Evolutionary conservation across 2,113 vertebrate genomes (phyloP).

Genomic region (Corythoichthys intestinalis): DNA sequence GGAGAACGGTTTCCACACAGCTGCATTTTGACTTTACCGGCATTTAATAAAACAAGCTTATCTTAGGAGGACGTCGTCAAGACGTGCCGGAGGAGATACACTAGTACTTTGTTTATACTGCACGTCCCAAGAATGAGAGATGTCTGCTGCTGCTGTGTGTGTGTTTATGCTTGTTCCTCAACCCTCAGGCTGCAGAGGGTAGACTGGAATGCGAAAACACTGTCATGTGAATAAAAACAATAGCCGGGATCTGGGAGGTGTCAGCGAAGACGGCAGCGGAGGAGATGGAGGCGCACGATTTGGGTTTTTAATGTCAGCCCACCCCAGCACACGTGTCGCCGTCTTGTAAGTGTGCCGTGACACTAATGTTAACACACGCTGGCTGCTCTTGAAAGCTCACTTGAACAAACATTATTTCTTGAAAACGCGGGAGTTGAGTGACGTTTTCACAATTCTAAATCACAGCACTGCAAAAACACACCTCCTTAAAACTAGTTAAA

Average conservation of each 20-base stretch:
- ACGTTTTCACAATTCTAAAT: too few species aligned
- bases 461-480: too few species aligned
- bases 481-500: too few species aligned
- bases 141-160: conserved; percentile 15
- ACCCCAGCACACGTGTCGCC: conserved; percentile 11
- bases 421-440: too few species aligned
- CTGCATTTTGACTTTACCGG: conserved; percentile 28
- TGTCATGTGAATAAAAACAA: conserved; percentile 40
- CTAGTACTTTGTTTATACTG: conserved; percentile 33
- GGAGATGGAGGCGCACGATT: conserved; percentile 24
- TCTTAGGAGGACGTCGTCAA: conserved; percentile 38
- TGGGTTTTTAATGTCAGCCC: conserved; percentile 33
- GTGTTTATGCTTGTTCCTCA: conserved; percentile 14
- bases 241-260: conserved; percentile 27
- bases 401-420: not conserved
- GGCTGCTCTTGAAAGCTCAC: conserved; percentile 30
- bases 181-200: conserved; percentile 15
- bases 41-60: conserved; percentile 39
- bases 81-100: conserved; percentile 34
- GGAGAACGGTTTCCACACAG: conserved; percentile 2
- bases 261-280: conserved; percentile 17
- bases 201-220: conserved; percentile 55
- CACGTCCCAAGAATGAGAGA: conserved; percentile 13
- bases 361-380: conserved; percentile 18
- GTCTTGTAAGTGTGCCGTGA: conserved; percentile 26